Evolutionary conservation across 2,797 vertebrate genomes (phyloP).

Genomic region (Darevskia mixta): DNA sequence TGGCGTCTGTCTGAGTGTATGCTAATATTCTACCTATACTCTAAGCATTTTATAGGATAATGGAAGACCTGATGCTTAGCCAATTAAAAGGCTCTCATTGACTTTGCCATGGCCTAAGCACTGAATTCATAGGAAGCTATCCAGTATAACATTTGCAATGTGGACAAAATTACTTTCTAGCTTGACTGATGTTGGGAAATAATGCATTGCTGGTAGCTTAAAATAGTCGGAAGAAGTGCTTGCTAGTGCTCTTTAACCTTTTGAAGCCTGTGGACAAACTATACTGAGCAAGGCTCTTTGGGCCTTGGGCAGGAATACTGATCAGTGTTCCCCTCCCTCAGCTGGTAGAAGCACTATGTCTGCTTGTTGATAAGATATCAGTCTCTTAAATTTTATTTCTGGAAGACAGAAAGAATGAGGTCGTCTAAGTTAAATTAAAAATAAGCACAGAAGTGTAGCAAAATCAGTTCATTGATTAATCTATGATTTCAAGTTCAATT

Average conservation of each 20-base stretch:
- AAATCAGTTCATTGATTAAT: not conserved
- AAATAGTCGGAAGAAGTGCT: conserved; percentile 27
- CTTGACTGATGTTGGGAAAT: conserved; percentile 30
- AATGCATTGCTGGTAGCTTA: conserved; percentile 27
- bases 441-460: too few species aligned
- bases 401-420: not conserved
- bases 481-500: not conserved
- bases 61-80: conserved; percentile 26
- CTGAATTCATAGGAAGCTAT: conserved; percentile 5
- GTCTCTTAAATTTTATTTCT: not conserved
- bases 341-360: not conserved
- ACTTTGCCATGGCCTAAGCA: conserved; percentile 4
- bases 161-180: conserved; percentile 15
- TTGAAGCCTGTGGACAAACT: not conserved
- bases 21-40: not conserved
- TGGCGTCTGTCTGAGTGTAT: not conserved
- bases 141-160: conserved; percentile 6
- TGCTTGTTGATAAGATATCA: not conserved
- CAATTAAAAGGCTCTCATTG: conserved; percentile 13
- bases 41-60: conserved; percentile 32
- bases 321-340: not conserved
- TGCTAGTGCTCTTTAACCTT: not conserved
- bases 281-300: not conserved
- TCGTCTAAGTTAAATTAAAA: not conserved
- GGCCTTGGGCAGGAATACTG: not conserved